A percentile compares a stretch with the other conserved stretches of the same genome.
phyloP scores from a whole-genome alignment of 2,797 vertebrate genomes.

The Aphelocoma californica region DNA sequence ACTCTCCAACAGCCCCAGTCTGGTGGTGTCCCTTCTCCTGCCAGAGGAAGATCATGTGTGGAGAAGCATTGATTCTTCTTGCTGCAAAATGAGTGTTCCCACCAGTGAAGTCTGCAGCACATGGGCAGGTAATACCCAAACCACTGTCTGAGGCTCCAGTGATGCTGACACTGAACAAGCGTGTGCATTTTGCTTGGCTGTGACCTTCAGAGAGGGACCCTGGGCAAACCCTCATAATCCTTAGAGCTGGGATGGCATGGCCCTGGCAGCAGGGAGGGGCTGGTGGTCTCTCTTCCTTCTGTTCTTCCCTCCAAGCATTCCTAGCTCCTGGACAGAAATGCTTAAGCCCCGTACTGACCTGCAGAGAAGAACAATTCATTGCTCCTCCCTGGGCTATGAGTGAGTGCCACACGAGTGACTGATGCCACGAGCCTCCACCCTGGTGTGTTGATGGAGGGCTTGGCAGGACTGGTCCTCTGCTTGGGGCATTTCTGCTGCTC shows the following conservation, averaged over 20 bases:
- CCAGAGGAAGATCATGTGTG: rapidly evolving
- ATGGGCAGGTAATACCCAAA: rapidly evolving
- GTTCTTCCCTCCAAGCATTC: neutral
- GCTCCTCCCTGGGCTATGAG: neutral
- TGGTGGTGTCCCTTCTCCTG: neutral
- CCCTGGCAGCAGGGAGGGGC: neutral
- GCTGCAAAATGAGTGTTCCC: neutral
- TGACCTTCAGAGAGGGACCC: neutral
- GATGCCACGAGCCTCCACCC: neutral
- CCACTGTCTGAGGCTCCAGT: neutral
- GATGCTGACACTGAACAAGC: neutral
- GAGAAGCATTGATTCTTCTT: rapidly evolving
- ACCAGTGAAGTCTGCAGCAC: neutral
- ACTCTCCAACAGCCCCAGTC: neutral
- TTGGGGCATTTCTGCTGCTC: neutral
- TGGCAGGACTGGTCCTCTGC: neutral
- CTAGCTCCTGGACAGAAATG: rapidly evolving
- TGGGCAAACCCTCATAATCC: neutral
- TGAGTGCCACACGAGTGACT: rapidly evolving
- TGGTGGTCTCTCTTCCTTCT: neutral
- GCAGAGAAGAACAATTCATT: neutral
- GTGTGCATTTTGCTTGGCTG: neutral
- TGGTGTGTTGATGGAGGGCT: neutral
- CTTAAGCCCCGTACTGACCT: rapidly evolving
- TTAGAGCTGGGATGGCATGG: neutral